Conservation (phyloP, 2,888 invertebrate species). For the Patella pellucida region DNA sequence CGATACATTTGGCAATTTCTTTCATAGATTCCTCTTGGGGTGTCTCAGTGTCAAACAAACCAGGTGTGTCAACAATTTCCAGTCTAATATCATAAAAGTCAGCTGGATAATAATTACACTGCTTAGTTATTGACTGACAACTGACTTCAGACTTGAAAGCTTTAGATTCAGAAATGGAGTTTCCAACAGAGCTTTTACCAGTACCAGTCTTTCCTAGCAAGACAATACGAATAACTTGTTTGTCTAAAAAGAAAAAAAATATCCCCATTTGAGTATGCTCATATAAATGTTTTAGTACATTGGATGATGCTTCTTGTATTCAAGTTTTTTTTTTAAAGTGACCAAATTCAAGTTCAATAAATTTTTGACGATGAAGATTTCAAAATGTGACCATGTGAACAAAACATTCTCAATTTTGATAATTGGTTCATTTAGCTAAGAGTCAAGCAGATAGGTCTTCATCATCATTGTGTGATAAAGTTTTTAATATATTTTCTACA, state of each 20-base stretch:
- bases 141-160: background rate
- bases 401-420: too few species aligned
- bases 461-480: too few species aligned
- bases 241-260: background rate
- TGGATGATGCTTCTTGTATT: too few species aligned
- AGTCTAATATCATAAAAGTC: background rate
- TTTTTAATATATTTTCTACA: too few species aligned
- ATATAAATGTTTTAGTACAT: too few species aligned
- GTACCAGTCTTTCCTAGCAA: slow-evolving; percentile 12
- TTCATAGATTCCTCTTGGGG: slow-evolving; percentile 1
- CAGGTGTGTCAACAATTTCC: slow-evolving; percentile 16
- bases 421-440: too few species aligned
- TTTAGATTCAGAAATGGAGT: background rate
- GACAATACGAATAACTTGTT: slow-evolving; percentile 5
- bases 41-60: slow-evolving; percentile 13
- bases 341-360: too few species aligned
- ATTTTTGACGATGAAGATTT: too few species aligned
- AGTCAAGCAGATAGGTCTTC: too few species aligned
- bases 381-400: too few species aligned
- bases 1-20: slow-evolving; percentile 21
- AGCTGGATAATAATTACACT: background rate
- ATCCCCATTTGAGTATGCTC: too few species aligned
- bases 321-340: too few species aligned
- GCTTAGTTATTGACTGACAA: background rate
- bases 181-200: slow-evolving; percentile 18